Evolutionary conservation across 2,797 vertebrate species (phyloP).

Genomic region (Scarus forsteni): DNA sequence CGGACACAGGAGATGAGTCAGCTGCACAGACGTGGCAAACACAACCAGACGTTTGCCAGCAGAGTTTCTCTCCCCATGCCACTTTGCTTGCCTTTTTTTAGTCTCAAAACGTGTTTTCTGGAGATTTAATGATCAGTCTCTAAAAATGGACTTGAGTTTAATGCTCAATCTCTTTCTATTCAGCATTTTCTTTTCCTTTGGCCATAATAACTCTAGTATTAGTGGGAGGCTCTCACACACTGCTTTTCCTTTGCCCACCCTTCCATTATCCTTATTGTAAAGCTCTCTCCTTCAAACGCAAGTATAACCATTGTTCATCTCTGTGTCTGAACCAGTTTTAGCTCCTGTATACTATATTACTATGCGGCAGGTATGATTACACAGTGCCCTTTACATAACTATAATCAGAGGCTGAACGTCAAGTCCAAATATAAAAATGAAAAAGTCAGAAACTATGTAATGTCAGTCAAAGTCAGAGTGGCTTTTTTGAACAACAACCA

Average conservation of each 20-base stretch:
- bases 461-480: not conserved
- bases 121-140: conserved; percentile 20
- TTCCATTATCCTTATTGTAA: conserved; percentile 45
- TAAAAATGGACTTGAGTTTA: not conserved
- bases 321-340: not conserved
- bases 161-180: conserved; percentile 1
- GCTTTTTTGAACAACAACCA: no score
- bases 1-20: conserved; percentile 61
- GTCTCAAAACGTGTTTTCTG: not conserved
- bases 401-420: not conserved
- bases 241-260: conserved; percentile 16
- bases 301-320: conserved; percentile 12
- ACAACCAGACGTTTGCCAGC: conserved; percentile 38
- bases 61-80: conserved; percentile 25
- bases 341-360: conserved; percentile 7
- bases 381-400: not conserved
- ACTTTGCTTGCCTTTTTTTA: conserved; percentile 11
- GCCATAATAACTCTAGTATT: conserved; percentile 27
- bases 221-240: conserved; percentile 24
- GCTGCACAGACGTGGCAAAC: conserved; percentile 53
- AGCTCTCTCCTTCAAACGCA: conserved; percentile 9
- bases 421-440: no score
- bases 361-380: not conserved
- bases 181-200: not conserved
- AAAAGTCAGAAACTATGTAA: no score